phyloP scores from a whole-genome alignment of 35 echinoderm and acorn worm genomes.

The Anneissia japonica region DNA sequence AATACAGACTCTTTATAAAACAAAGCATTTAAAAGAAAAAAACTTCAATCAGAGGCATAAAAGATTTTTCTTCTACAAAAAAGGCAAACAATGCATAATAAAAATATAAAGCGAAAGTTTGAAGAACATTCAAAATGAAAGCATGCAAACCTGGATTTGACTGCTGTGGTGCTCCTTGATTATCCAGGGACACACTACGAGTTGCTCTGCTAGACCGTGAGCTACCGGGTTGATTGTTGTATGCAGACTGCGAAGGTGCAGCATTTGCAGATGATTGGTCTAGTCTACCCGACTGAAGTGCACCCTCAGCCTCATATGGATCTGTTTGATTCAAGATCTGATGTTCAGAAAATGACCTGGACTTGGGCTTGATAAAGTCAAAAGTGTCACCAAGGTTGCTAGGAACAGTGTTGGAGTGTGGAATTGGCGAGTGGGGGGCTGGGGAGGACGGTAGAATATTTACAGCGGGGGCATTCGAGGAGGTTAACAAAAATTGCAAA shows the following conservation, averaged over 20 bases:
- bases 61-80: background rate
- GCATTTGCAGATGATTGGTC: background rate
- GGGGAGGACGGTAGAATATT: background rate
- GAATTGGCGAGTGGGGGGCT: constrained; percentile 8
- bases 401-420: constrained; percentile 56
- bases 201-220: background rate
- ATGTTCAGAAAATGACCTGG: constrained; percentile 14
- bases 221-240: background rate
- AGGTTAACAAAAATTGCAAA: constrained; percentile 5
- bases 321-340: background rate
- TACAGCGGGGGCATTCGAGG: background rate
- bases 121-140: background rate
- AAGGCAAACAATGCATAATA: background rate
- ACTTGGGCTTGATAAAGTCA: constrained; percentile 19
- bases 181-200: constrained; percentile 52
- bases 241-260: background rate
- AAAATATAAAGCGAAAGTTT: background rate
- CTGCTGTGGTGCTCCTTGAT: background rate
- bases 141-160: constrained; percentile 14
- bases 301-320: background rate
- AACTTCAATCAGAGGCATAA: background rate
- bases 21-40: background rate
- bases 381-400: constrained; percentile 28
- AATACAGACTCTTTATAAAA: background rate
- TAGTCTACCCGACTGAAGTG: background rate